Evolutionary conservation across 1,140 invertebrate species (phyloP), one percentile per base, ranked within the genome.

Genomic region (Homalodisca vitripennis): DNA sequence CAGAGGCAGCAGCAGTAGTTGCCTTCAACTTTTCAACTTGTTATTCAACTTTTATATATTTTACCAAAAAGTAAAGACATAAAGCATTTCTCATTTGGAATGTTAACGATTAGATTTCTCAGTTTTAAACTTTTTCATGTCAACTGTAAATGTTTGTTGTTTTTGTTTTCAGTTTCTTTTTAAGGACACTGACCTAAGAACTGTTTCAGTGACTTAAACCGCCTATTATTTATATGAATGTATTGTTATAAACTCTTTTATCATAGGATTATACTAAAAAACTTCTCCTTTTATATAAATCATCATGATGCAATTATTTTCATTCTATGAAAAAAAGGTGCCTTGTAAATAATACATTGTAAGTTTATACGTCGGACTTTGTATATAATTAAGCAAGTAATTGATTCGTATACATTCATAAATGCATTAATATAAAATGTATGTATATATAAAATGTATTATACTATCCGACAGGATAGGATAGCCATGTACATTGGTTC

Each of bases 1-100:
- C 75, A 75, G 31, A 79, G 80, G 67, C 81, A 82, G 69, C 81
- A 83, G 62, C 79, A 83, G 53, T 83, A 29, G 73, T 75, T 17
- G 74, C 74, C 66, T 6, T 32, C 29, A 0, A 30, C 14, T 41
- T 22, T 20, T 64, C 30, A 17, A 34, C 2, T 64, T 34, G 31
- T 64, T 64, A 64, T 64, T 64, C 12, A 64, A 64, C 62, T 64
- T 64, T 64, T 32, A 14, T 26, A 62, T n/a, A n/a, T n/a, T 64
- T 64, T 6, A 32, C 62, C 30, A 64, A 64, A 41, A 34, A 41
- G n/a, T 64, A 20, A 64, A 64, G 62, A 64, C 13, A 31, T 64
- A 17, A 64, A 64, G 34, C 62, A 64, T 64, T 64, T 64, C 30
- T n/a, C 2, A 26, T 12, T 2, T 3, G 62, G n/a, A 64, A 64